These are phyloP conservation scores for Bombus huntii DNA, from an alignment of 1,140 invertebrate genomes.

Conservation along the genomic window DNA sequence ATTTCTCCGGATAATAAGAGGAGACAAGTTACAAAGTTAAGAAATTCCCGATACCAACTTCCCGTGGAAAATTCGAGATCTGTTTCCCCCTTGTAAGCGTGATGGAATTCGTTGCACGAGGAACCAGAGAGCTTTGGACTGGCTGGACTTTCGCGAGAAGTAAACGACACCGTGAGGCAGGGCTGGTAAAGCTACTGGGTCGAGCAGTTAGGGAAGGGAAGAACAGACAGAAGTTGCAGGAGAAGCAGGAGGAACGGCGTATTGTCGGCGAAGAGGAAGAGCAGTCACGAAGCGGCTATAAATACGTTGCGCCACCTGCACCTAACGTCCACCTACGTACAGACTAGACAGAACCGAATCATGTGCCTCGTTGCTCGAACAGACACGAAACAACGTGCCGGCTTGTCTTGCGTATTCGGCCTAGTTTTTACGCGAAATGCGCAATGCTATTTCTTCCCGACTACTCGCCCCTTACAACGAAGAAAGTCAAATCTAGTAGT, in stretches of 20 bases:
- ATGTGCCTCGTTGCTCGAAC: slow-evolving; percentile 45
- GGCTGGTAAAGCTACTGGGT: slow-evolving; percentile 3
- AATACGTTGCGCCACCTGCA: slow-evolving; percentile 81
- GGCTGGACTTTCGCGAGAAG: slow-evolving; percentile 35
- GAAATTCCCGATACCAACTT: background rate
- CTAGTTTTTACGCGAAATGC: slow-evolving; percentile 8
- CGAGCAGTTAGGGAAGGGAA: slow-evolving; percentile 18
- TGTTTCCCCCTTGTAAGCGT: background rate
- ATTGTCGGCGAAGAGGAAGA: slow-evolving; percentile 78
- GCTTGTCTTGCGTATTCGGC: slow-evolving; percentile 2
- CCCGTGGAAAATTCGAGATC: background rate
- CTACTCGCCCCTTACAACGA: background rate
- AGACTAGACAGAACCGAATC: slow-evolving; percentile 69
- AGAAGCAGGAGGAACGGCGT: slow-evolving; percentile 45
- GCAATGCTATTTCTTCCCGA: background rate
- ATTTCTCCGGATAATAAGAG: background rate
- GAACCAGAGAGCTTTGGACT: background rate
- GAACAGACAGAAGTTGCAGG: slow-evolving; percentile 50
- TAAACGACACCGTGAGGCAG: slow-evolving; percentile 17
- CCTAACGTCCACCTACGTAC: slow-evolving; percentile 77
- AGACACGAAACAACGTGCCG: slow-evolving; percentile 23
- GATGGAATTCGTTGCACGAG: slow-evolving; percentile 9
- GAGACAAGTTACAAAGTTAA: background rate
- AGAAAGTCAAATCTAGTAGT: too few relatives aligned
- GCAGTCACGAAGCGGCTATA: slow-evolving; percentile 81